Percentiles rank a stretch among this genome's conserved stretches.
Conservation (phyloP, 2,797 vertebrate genomes). For the Eutrigla gurnardus region DNA sequence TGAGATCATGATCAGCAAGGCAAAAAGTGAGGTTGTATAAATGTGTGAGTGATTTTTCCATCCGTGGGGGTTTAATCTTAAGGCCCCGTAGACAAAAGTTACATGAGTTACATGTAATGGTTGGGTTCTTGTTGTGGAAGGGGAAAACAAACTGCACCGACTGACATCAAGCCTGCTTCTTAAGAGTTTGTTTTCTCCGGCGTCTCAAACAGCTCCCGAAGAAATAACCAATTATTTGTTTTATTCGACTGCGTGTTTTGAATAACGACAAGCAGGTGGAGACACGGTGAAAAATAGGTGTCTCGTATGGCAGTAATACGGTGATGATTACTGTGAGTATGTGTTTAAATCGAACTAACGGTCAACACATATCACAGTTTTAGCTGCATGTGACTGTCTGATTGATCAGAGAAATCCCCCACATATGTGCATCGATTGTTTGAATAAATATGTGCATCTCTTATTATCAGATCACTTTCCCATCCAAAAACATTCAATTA, state of each 20-base stretch:
- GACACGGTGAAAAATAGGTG: neutral
- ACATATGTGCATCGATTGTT: neutral
- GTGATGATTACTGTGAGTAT: neutral
- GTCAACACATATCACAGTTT: too few relatives aligned
- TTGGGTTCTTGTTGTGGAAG: neutral
- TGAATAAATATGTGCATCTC: neutral
- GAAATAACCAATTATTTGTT: neutral
- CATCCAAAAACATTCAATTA: neutral
- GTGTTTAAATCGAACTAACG: neutral
- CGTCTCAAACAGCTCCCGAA: neutral
- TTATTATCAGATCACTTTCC: neutral
- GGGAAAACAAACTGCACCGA: neutral
- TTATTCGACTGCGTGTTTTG: neutral
- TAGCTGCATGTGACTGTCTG: too few relatives aligned
- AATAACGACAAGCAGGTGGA: neutral
- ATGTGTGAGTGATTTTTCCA: too few relatives aligned
- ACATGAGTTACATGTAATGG: neutral
- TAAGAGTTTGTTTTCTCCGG: neutral
- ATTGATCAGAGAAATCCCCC: too few relatives aligned
- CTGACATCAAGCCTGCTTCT: neutral
- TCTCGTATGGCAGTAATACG: neutral
- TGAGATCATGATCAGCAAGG: neutral
- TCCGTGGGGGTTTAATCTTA: neutral
- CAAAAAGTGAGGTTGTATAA: neutral
- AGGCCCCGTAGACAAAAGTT: too few relatives aligned